Percentiles rank a stretch among this genome's conserved stretches.
These are phyloP conservation scores for Falco berigora DNA, from an alignment of 2,797 vertebrate species.

Conservation along the genomic window DNA sequence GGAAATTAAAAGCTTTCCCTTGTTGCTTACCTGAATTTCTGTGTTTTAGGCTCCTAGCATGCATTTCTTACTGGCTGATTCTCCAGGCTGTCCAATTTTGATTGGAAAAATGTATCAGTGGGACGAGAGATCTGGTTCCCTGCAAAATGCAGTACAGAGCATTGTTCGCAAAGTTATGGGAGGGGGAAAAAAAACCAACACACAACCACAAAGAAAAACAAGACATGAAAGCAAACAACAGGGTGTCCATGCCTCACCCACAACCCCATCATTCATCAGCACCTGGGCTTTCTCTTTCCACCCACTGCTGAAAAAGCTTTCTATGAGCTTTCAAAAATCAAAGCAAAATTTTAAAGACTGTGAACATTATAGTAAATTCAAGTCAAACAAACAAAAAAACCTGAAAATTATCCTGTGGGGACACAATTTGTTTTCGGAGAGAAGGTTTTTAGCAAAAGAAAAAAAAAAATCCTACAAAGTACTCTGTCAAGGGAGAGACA, in stretches of 20 bases:
- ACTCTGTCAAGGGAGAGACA: background rate
- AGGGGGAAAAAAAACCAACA: fast-evolving
- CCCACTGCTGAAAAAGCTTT: background rate
- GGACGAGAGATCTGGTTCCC: background rate
- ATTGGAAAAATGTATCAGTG: background rate
- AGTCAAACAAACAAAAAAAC: background rate
- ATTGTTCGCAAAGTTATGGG: background rate
- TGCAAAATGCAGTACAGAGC: background rate
- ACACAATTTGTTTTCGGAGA: background rate
- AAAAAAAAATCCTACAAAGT: background rate
- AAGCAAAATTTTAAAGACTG: background rate
- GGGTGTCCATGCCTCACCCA: background rate
- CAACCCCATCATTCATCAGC: background rate
- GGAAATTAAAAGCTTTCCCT: background rate
- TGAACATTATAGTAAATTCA: background rate
- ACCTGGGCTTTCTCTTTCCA: background rate
- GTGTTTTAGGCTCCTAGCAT: background rate
- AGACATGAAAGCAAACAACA: background rate
- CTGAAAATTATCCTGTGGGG: background rate
- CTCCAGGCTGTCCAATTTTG: background rate
- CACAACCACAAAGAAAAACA: background rate
- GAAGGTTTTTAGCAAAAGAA: background rate
- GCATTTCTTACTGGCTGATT: background rate
- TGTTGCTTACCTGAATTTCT: background rate
- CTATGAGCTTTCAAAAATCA: background rate